Evolutionary conservation across 2,797 vertebrate genomes (phyloP), one percentile per base, ranked within the genome.

Genomic region (Enteromius trimaculatus): DNA sequence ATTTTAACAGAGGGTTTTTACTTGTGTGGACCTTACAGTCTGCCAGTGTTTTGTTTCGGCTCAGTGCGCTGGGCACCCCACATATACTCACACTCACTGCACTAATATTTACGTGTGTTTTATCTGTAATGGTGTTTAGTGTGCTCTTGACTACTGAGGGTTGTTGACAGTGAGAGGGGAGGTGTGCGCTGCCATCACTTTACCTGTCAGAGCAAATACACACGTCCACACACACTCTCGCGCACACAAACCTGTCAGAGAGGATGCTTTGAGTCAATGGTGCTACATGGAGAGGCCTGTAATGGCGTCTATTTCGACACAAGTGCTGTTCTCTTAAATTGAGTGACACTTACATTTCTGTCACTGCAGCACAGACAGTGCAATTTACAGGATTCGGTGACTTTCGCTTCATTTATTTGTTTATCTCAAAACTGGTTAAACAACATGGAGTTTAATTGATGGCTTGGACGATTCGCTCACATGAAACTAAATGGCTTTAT

Each of bases 291-390:
- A 89, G 86, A 83, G 88, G 84, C 80, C 86, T 84, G 86, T 89
- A 89, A 89, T 89, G 88, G 82, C 88, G 83, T 87, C 88, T 87
- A 83, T 89, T 89, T 89, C 86, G 84, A 84, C 82, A 89, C 77
- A 83, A 87, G 86, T 87, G 85, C 83, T 76, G 80, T 85, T 89
- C 88, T 87, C 82, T 85, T 86, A 86, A 89, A 87, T 83, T 85
- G 88, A 89, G 83, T 83, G 88, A 87, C 86, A 87, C 86, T 89
- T 81, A 81, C 74, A 87, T 80, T 84, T 78, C 44, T 85, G 70
- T 84, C 81, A 74, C 76, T 58, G 26, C 60, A 65, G 85, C 82
- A 83, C 79, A 81, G 86, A 82, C 86, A 82, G 53, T 71, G 69
- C 21, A 39, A 72, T 87, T 88, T 84, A 79, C 68, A 83, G 75